Conservation (phyloP, 1,140 invertebrate species). For the Pachyrhynchus sulphureomaculatus region DNA sequence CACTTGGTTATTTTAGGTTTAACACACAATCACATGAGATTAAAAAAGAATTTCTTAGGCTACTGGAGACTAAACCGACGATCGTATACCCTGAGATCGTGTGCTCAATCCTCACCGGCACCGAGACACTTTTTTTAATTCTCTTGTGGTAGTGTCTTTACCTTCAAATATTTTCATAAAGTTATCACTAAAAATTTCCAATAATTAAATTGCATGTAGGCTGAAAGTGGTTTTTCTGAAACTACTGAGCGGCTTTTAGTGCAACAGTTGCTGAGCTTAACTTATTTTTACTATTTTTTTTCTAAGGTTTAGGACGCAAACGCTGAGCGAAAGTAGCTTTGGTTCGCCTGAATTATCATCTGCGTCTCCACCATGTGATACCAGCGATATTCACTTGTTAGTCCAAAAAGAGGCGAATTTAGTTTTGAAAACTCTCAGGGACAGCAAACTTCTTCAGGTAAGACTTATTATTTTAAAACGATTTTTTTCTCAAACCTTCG, state of each 20-base stretch:
- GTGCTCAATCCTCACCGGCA: too few species aligned
- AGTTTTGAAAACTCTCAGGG: constrained; percentile 57
- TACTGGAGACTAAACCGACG: too few species aligned
- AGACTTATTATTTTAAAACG: neutral
- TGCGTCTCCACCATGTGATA: constrained; percentile 20
- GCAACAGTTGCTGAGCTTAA: neutral
- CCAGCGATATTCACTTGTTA: constrained; percentile 7
- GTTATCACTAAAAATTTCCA: too few species aligned
- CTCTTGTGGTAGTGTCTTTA: too few species aligned
- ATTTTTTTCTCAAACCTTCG: too few species aligned
- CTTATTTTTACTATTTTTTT: neutral
- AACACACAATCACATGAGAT: too few species aligned
- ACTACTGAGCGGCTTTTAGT: neutral
- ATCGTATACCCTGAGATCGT: too few species aligned
- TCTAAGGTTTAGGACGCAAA: constrained; percentile 59
- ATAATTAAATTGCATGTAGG: too few species aligned
- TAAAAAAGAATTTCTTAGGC: too few species aligned
- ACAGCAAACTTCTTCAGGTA: constrained; percentile 43
- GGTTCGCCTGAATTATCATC: constrained; percentile 38
- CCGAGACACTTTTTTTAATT: too few species aligned
- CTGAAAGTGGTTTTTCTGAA: neutral
- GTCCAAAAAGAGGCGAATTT: constrained; percentile 52
- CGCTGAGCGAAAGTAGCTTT: constrained; percentile 57
- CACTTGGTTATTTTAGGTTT: too few species aligned
- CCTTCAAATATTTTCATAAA: too few species aligned